A percentile compares a stretch with the other conserved stretches of the same genome.
Conservation (phyloP, 2,113 vertebrate species). For the Colistium nudipinnis region DNA sequence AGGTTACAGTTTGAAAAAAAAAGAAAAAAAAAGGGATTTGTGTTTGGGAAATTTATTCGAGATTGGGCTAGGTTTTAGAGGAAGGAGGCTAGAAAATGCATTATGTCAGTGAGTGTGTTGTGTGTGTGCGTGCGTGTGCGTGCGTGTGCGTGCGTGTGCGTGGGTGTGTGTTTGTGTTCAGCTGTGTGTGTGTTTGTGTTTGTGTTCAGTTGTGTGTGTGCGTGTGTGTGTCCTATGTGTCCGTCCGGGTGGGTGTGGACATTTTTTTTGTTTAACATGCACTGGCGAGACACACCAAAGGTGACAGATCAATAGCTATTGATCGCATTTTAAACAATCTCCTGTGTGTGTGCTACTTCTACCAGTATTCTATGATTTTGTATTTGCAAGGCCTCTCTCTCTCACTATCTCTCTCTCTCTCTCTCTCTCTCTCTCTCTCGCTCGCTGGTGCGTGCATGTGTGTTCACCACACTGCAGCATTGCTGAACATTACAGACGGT, state of each 20-base stretch:
- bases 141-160: slow-evolving; percentile 25
- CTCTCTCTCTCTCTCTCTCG: no score
- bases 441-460: slow-evolving; percentile 18
- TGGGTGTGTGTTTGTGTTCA: slow-evolving; percentile 24
- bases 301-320: slow-evolving; percentile 74
- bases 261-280: slow-evolving; percentile 70
- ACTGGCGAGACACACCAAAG: slow-evolving; percentile 70
- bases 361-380: not conserved
- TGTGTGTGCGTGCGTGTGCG: slow-evolving; percentile 23
- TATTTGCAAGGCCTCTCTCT: no score
- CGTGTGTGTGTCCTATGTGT: slow-evolving; percentile 41
- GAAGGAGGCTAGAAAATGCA: not conserved
- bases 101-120: slow-evolving; percentile 3
- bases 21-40: no score
- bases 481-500: slow-evolving; percentile 59
- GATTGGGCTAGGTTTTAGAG: not conserved
- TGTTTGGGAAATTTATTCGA: no score
- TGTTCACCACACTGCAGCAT: slow-evolving; percentile 61
- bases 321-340: slow-evolving; percentile 54
- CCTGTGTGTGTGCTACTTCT: slow-evolving; percentile 10
- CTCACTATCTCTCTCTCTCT: no score
- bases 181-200: slow-evolving; percentile 12
- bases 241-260: slow-evolving; percentile 64
- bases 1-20: no score
- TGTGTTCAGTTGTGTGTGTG: slow-evolving; percentile 36